A percentile compares a stretch with the other conserved stretches of the same genome.
Evolutionary conservation across 2,797 vertebrate genomes (phyloP).

Genomic region (Leuciscus waleckii): DNA sequence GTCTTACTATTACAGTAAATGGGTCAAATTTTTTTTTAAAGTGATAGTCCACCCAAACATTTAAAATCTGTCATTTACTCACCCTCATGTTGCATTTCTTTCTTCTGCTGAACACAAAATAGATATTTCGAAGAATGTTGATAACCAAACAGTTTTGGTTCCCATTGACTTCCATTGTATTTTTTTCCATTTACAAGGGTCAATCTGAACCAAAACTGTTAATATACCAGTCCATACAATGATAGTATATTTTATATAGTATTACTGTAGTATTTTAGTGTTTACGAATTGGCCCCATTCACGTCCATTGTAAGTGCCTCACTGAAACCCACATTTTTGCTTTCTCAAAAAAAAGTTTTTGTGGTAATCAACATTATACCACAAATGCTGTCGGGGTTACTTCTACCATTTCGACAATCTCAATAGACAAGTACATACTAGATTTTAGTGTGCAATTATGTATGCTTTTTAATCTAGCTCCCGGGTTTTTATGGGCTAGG

Average conservation of each 20-base stretch:
- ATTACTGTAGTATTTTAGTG: not conserved
- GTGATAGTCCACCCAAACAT: not conserved
- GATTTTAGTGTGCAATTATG: not conserved
- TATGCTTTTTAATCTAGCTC: constrained; percentile 14
- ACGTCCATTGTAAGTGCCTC: not conserved
- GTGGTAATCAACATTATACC: constrained; percentile 1
- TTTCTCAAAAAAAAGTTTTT: not conserved
- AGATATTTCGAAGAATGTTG: not conserved
- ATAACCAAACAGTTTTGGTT: not conserved
- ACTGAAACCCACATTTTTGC: not conserved
- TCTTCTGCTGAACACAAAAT: constrained; percentile 1
- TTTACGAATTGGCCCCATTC: not conserved
- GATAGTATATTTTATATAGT: not conserved
- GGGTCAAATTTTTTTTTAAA: not conserved
- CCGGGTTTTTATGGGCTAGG: not conserved
- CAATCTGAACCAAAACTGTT: too few species aligned
- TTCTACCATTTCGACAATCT: not conserved
- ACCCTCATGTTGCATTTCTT: not conserved
- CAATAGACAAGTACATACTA: constrained; percentile 8
- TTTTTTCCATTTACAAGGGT: too few species aligned
- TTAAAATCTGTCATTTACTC: not conserved
- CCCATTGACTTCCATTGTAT: not conserved
- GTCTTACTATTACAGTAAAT: not conserved
- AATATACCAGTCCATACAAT: not conserved
- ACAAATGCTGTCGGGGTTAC: not conserved